phyloP scores from a whole-genome alignment of 2,888 invertebrate genomes.

The Geotrupes spiniger region DNA sequence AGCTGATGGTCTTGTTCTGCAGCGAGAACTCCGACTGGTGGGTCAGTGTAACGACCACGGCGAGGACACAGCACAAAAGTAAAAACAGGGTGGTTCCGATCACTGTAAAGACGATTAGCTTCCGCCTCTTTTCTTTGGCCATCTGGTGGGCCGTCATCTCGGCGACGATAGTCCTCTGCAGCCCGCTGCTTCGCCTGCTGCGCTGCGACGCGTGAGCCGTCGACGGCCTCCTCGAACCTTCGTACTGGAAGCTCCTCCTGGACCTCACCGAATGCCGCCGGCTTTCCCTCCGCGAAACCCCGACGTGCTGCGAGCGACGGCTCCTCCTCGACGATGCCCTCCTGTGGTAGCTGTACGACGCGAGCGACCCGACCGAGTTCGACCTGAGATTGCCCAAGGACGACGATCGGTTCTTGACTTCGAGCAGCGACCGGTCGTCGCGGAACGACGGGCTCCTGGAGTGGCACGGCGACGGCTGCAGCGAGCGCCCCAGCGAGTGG shows the following conservation, averaged over 20 bases:
- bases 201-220: conserved; percentile 3
- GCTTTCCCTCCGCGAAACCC: not conserved
- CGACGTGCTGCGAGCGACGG: conserved; percentile 12
- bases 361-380: conserved; percentile 17
- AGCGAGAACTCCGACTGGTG: conserved; percentile 36
- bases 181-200: conserved; percentile 17
- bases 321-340: conserved; percentile 12
- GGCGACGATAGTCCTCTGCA: conserved; percentile 9
- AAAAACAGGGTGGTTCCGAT: conserved; percentile 72
- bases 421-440: conserved; percentile 14
- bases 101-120: conserved; percentile 68
- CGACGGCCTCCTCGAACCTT: conserved; percentile 5
- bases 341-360: conserved; percentile 12
- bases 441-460: conserved; percentile 25
- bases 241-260: conserved; percentile 5
- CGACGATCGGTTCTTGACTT: conserved; percentile 3
- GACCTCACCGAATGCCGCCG: not conserved
- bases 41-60: conserved; percentile 74
- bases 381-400: conserved; percentile 14
- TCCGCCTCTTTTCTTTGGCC: conserved; percentile 65
- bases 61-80: conserved; percentile 69
- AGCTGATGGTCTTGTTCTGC: conserved; percentile 34
- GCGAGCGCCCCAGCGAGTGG: conserved; percentile 17
- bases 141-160: conserved; percentile 30
- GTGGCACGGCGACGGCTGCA: conserved; percentile 18